A percentile compares a stretch with the other conserved stretches of the same genome.
Evolutionary conservation across 2,113 vertebrate genomes (phyloP).

Genomic region (Zootoca vivipara): DNA sequence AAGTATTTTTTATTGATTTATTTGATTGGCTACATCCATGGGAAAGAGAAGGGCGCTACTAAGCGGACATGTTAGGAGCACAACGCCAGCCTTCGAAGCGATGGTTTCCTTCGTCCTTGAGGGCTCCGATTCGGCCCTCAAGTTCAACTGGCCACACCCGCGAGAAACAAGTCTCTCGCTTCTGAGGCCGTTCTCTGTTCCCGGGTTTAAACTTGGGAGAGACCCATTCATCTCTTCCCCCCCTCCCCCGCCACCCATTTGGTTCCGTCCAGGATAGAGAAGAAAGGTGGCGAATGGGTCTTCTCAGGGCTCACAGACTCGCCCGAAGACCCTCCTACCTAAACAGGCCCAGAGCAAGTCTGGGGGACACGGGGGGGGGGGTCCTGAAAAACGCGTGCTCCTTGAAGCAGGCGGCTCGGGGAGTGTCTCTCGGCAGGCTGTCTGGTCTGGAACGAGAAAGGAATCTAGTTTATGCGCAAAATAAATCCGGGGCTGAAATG

Average conservation of each 20-base stretch:
- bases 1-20: no score
- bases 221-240: not conserved
- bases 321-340: no score
- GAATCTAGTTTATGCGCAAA: not conserved
- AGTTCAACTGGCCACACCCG: no score
- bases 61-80: not conserved
- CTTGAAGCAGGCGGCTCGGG: not conserved
- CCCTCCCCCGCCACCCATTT: not conserved
- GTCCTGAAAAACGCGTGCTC: not conserved
- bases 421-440: not conserved
- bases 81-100: not conserved
- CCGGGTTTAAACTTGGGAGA: no score
- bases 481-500: not conserved
- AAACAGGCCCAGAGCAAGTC: not conserved
- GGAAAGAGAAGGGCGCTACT: not conserved
- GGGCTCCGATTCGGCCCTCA: not conserved
- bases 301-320: no score
- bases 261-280: not conserved
- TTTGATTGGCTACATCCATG: no score
- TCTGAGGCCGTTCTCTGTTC: not conserved
- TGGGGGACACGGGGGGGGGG: rapidly evolving
- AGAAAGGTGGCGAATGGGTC: not conserved
- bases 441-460: not conserved
- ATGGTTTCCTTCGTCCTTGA: not conserved
- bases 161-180: not conserved